phyloP scores from a whole-genome alignment of 2,797 vertebrate species.

The Alcedo atthis region DNA sequence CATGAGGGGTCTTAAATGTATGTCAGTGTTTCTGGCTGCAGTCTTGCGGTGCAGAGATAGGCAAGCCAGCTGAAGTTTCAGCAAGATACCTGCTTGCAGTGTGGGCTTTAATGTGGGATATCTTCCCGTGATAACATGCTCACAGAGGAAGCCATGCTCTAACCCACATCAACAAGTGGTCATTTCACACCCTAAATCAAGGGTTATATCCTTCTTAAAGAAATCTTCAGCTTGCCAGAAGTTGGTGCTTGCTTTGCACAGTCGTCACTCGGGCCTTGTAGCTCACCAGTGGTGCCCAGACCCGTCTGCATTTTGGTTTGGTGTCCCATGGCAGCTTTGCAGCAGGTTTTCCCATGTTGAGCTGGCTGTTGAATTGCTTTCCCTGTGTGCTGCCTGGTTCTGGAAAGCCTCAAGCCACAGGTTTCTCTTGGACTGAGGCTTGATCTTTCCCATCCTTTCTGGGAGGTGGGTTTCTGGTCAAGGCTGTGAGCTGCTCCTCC shows the following conservation, averaged over 20 bases:
- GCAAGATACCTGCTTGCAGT: background rate
- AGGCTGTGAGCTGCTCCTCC: background rate
- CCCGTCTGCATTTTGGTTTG: background rate
- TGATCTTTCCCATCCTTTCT: background rate
- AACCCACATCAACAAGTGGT: background rate
- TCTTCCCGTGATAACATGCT: background rate
- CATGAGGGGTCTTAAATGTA: background rate
- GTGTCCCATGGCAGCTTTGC: background rate
- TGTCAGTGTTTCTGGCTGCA: background rate
- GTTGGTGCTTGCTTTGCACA: background rate
- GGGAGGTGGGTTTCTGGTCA: background rate
- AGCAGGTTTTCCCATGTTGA: rapidly evolving
- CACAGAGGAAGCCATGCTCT: background rate
- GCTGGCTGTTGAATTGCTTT: background rate
- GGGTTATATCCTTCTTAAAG: background rate
- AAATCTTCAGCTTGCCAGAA: background rate
- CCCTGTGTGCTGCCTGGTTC: background rate
- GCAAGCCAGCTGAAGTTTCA: background rate
- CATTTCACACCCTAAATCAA: background rate
- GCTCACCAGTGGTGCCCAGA: background rate
- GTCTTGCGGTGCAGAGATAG: background rate
- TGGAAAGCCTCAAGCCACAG: background rate
- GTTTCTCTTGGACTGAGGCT: background rate
- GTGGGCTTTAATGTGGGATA: background rate
- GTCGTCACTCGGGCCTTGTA: background rate